Evolutionary conservation across 64 coral and sea anemone species (phyloP).

Genomic region (Montipora efflorescens): DNA sequence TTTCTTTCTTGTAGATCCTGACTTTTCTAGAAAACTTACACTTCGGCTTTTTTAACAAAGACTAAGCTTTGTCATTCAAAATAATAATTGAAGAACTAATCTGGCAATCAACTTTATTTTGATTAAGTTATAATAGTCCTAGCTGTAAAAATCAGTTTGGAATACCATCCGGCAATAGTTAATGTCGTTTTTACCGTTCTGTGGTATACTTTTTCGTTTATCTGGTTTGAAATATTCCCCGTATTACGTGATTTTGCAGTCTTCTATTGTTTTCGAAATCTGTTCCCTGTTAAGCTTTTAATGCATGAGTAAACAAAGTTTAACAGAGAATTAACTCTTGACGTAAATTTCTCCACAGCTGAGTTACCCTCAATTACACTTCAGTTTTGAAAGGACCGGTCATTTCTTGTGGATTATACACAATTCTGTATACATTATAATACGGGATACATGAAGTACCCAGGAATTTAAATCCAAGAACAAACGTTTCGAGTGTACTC

Average conservation of each 20-base stretch:
- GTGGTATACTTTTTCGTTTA: background rate
- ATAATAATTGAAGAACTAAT: slow-evolving; percentile 11
- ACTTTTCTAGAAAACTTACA: background rate
- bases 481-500: too few relatives aligned
- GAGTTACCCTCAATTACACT: background rate
- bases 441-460: too few relatives aligned
- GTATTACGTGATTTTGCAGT: background rate
- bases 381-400: background rate
- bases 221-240: background rate
- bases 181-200: background rate
- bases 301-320: background rate
- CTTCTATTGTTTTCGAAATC: background rate
- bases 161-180: too few relatives aligned
- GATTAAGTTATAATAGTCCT: background rate
- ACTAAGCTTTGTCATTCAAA: background rate
- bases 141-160: background rate
- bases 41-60: background rate
- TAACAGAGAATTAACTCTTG: background rate
- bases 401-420: too few relatives aligned
- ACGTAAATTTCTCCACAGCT: background rate
- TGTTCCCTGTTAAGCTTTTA: background rate
- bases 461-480: too few relatives aligned
- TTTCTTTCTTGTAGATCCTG: background rate
- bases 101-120: background rate
- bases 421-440: too few relatives aligned